Conservation (phyloP, 2,113 vertebrate genomes). For the Tragelaphus buxtoni region DNA sequence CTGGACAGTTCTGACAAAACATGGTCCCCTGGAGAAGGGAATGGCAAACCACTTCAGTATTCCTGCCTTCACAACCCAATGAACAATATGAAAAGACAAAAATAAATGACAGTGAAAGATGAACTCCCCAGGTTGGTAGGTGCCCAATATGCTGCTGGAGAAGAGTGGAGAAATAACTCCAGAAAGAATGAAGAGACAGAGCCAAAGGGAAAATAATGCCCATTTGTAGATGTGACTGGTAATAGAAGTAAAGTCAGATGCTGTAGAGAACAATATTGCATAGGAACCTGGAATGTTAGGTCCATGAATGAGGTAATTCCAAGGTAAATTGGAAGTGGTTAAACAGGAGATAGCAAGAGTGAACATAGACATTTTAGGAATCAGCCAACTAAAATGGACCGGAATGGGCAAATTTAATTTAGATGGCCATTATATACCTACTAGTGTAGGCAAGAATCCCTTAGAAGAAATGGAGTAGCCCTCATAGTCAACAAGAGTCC, state of each 20-base stretch:
- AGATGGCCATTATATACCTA: background rate
- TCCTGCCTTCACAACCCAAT: background rate
- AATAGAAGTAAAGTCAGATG: background rate
- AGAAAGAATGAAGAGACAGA: background rate
- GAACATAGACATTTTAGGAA: background rate
- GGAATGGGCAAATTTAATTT: background rate
- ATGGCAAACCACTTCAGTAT: background rate
- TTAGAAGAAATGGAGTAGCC: background rate
- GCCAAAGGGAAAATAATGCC: background rate
- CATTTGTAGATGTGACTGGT: background rate
- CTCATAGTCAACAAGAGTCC: background rate
- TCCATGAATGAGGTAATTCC: background rate
- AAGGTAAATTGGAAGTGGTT: background rate
- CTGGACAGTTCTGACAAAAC: background rate
- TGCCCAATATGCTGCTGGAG: background rate
- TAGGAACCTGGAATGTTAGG: background rate
- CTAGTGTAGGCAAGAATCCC: background rate
- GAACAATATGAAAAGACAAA: background rate
- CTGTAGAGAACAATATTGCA: background rate
- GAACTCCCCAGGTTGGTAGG: background rate
- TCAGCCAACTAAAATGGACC: background rate
- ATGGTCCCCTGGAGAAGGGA: background rate
- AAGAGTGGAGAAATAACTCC: background rate
- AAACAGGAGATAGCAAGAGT: background rate
- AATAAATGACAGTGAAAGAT: background rate